Evolutionary conservation across 2,113 vertebrate species (phyloP).

Genomic region (Chaetodon trifascialis): DNA sequence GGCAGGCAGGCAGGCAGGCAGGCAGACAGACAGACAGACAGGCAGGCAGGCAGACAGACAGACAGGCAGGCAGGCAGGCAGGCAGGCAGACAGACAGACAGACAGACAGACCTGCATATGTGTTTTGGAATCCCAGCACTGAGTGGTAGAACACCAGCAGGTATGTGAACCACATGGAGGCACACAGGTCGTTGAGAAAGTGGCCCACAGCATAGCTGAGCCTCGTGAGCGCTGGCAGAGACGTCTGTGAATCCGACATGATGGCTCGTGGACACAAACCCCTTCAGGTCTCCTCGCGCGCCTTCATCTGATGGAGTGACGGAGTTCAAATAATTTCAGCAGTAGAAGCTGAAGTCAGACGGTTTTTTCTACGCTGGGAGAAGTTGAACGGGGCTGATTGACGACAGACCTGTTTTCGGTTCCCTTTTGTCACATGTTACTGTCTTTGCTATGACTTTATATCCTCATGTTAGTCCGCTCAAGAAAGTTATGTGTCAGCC

Average conservation of each 20-base stretch:
- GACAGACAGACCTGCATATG: constrained; percentile 76
- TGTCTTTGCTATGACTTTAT: rapidly evolving
- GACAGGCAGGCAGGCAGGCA: background rate
- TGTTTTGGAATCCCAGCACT: constrained; percentile 89
- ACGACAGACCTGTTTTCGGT: background rate
- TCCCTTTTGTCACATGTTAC: background rate
- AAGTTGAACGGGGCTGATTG: no score
- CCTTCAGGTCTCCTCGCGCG: background rate
- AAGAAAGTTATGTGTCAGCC: rapidly evolving
- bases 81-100: background rate
- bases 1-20: background rate
- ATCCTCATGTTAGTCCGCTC: background rate
- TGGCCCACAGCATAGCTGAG: constrained; percentile 92
- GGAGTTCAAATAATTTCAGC: no score
- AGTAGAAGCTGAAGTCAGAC: background rate
- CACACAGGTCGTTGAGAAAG: constrained; percentile 93
- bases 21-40: background rate
- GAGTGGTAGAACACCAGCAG: constrained; percentile 92
- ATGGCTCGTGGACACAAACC: background rate
- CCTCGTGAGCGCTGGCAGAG: constrained; percentile 71
- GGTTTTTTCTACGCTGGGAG: rapidly evolving
- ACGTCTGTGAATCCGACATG: constrained; percentile 54
- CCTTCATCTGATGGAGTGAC: background rate
- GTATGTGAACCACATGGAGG: constrained; percentile 96
- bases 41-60: background rate